Evolutionary conservation across 2,888 invertebrate species (phyloP), one percentile per base, ranked within the genome.

Genomic region (Drosophila antonietae): DNA sequence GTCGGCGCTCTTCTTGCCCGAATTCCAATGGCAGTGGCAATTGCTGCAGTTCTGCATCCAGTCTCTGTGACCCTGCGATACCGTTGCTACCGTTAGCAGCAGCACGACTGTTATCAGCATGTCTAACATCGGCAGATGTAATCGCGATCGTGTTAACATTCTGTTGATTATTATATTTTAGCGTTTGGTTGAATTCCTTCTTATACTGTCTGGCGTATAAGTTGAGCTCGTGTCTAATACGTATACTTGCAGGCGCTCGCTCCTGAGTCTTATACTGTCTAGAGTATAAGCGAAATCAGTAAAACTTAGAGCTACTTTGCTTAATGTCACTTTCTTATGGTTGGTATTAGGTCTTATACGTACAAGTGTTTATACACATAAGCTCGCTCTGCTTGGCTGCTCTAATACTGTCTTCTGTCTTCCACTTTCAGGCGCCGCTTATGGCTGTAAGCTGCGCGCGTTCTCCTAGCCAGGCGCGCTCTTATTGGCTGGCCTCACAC

Each of bases 21-120:
- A 95, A 35, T 95, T 95, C 97, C 98, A 98, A 76, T 96, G 95
- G 92, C 98, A 98, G 89, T 95, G 95, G 93, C 98, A 98, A 41
- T 76, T 75, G 60, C 91, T 85, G 74, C 93, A 93, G 57, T 84
- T 90, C 66, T 92, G 91, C 81, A 91, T 83, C 92, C 92, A 93
- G 64, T 93, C 92, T 9, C 90, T 81, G 51, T 91, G 89, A 6
- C 81, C 90, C n/a, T 52, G 51, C 3, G 80, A 74, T 2, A 75
- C 64, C 15, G 74, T 68, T 12, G 78, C 39, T n/a, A 90, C 39
- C 6, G 39, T 4, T n/a, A 77, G 46, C 44, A 85, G 62, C 51
- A 81, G 28, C 47, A 78, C 23, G 15, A 18, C 39, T 35, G 47
- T 18, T 49, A 76, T 20, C 46, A 77, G 57, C 43, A 49, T 28